These are phyloP conservation scores for Catocala fraxini DNA, from an alignment of 2,888 invertebrate species.

Conservation along the genomic window DNA sequence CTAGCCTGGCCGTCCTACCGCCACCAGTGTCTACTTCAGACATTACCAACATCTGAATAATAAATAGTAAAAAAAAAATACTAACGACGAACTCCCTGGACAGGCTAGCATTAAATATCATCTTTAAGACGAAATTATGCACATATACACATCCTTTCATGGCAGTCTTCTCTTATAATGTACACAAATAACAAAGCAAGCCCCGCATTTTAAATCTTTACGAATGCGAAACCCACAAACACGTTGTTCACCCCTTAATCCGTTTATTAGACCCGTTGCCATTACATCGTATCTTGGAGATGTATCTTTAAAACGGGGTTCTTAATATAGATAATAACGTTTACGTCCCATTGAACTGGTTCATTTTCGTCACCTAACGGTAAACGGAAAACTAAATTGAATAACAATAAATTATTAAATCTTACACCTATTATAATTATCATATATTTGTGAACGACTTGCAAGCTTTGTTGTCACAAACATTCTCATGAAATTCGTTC, in stretches of 20 bases:
- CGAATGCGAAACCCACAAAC: conserved; percentile 75
- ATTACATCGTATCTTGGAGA: conserved; percentile 68
- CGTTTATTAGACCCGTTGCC: conserved; percentile 71
- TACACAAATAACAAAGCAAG: conserved; percentile 84
- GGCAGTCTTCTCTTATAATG: conserved; percentile 85
- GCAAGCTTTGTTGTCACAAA: conserved; percentile 83
- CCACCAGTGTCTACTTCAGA: conserved; percentile 61
- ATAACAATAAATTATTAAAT: conserved; percentile 87
- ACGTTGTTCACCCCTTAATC: conserved; percentile 81
- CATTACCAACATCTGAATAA: conserved; percentile 55
- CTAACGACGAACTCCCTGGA: conserved; percentile 61
- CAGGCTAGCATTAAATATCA: conserved; percentile 74
- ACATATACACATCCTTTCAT: conserved; percentile 81
- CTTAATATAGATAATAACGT: conserved; percentile 83
- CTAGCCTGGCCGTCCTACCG: conserved; percentile 66
- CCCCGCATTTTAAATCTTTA: conserved; percentile 69
- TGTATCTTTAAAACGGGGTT: conserved; percentile 70
- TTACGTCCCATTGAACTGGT: conserved; percentile 86
- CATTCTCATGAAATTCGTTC: conserved; percentile 81
- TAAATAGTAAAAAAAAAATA: conserved; percentile 59
- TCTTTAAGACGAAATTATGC: conserved; percentile 82
- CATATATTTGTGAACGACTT: conserved; percentile 82
- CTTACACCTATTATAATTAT: conserved; percentile 85
- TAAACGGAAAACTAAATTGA: conserved; percentile 86
- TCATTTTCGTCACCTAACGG: conserved; percentile 86